Conservation (phyloP, 2,113 vertebrate species). For the Corythaixoides concolor region DNA sequence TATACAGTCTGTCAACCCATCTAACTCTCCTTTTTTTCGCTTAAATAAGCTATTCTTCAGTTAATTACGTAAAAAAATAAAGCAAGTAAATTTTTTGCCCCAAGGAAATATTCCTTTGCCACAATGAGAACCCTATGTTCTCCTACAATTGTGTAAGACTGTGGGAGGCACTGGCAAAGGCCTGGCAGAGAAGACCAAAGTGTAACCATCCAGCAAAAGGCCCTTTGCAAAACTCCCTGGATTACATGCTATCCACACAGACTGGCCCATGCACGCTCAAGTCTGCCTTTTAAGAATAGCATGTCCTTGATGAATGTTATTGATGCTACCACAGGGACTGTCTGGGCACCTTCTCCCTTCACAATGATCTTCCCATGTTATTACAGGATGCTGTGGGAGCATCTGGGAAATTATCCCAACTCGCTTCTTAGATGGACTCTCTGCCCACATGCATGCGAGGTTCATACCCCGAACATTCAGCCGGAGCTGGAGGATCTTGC, state of each 20-base stretch:
- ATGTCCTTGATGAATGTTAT: neutral
- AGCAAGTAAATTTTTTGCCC: neutral
- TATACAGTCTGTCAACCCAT: neutral
- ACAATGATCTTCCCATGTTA: neutral
- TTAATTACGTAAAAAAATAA: neutral
- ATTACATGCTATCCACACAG: neutral
- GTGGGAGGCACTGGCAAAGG: neutral
- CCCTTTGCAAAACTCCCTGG: neutral
- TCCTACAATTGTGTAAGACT: neutral
- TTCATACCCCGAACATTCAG: neutral
- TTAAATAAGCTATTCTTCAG: neutral
- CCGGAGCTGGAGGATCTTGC: neutral
- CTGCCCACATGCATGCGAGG: neutral
- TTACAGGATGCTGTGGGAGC: constrained; percentile 31
- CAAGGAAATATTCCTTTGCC: neutral
- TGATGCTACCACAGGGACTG: neutral
- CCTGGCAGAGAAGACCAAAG: neutral
- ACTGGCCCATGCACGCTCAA: neutral
- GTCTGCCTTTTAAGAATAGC: neutral
- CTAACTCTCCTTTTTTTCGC: neutral
- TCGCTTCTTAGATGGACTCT: neutral
- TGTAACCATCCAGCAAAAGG: neutral
- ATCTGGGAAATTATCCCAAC: neutral
- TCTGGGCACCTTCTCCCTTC: neutral
- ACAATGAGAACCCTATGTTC: neutral